A percentile compares a stretch with the other conserved stretches of the same genome.
These are phyloP conservation scores for Buceros bicornis DNA, from an alignment of 2,797 vertebrate genomes.

Conservation along the genomic window DNA sequence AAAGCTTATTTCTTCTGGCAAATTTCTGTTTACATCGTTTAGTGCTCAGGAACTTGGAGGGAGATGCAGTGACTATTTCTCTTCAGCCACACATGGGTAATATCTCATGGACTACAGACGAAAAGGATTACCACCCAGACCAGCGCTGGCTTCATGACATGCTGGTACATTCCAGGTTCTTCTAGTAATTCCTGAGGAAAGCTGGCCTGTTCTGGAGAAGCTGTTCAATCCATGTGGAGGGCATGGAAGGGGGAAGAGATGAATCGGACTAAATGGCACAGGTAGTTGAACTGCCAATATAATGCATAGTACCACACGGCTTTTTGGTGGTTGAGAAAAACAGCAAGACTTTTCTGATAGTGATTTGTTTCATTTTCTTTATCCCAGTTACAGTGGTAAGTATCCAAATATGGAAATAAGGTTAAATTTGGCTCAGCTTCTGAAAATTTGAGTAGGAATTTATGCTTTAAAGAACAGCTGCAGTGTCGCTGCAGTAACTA, in stretches of 20 bases:
- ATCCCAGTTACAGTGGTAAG: not conserved
- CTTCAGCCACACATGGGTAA: not conserved
- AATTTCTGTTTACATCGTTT: not conserved
- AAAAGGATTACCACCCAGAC: not conserved
- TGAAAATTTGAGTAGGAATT: conserved; percentile 12
- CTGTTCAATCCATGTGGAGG: not conserved
- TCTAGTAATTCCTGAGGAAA: not conserved
- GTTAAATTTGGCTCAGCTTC: conserved; percentile 29
- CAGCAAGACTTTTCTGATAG: not conserved
- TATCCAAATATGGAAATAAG: conserved; percentile 10
- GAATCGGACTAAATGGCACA: not conserved
- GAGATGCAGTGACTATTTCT: not conserved
- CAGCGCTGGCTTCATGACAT: not conserved
- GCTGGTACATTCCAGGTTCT: accelerated
- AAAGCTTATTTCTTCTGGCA: not conserved
- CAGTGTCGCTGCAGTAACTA: not conserved
- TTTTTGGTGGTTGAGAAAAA: not conserved
- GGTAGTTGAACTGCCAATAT: not conserved
- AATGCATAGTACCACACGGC: not conserved
- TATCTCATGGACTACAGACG: not conserved
- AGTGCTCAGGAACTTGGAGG: not conserved
- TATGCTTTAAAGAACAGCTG: conserved; percentile 6
- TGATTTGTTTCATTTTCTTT: not conserved
- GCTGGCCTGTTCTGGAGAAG: accelerated
- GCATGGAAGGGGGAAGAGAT: not conserved